Base-by-base conservation (phyloP, 1,140 invertebrate species). In the Pseudomyrmex dendroicus region DNA sequence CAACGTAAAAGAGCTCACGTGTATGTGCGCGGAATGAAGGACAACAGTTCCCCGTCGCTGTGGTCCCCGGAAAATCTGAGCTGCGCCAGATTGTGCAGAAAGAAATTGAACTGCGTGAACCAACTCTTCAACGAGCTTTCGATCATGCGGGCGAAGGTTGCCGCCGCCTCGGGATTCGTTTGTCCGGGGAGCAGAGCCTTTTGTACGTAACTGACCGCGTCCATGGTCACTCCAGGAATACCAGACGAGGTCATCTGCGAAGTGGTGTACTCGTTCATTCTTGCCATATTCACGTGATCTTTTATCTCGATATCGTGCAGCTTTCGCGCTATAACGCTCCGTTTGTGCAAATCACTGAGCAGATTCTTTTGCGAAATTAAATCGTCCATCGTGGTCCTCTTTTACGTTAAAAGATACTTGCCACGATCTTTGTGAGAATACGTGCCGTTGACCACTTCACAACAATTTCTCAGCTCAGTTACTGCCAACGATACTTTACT, bases 31-130 rank as follows among this genome's bases (percentile, higher is more conserved):
- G 98, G 98, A 91, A 99, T 98, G 94, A 99, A 99, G 0, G 98
- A 98, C 0, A 99, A 94, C 12, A 99, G 93, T 87, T 98, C 96
- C 13, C 96, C 97, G 84, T 97, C 97, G 82, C 96, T 96, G 89
- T 98, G 97, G 74, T 98, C 98, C 2, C 96, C 97, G 52, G 97
- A 97, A 86, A 99, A 99, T 83, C 98, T 96, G 78, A 99, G 94
- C 92, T 99, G 99, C 2, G 98, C 98, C 86, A 99, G 94, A 93
- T 99, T 99, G 93, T 99, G 99, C 35, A 99, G 94, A 93, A 99
- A 99, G 94, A 99, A 99, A 94, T 99, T 99, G 86, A 99, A 98
- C 84, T 99, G 98, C 0, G 98, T 99, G 86, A 98, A 99, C 95
- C 98, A 97, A 90, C 95, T 96, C 93, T 98, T 98, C 8, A 98